Base-by-base conservation (phyloP, 2,113 vertebrate genomes). In the Thalassoma bifasciatum region DNA sequence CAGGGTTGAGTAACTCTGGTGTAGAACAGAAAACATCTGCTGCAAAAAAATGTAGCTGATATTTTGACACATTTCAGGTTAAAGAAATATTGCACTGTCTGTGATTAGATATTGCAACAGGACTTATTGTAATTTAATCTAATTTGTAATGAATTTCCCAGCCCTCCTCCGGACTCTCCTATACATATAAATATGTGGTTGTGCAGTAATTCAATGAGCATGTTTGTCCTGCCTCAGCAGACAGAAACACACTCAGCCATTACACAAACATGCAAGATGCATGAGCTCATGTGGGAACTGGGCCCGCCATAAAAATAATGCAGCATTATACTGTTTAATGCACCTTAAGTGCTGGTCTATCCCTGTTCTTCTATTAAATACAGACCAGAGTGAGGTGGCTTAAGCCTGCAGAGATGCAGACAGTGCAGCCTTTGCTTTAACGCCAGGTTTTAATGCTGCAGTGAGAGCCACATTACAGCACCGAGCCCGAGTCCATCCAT, bases 301-400 rank as follows among this genome's bases (percentile, higher is more conserved):
- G n/a, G 2, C 10, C 47, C 37, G 16, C 72, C 42, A 71, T 81
- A 64, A 78, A 77, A 82, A 83, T 72, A 74, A 83, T 72, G 78
- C 72, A 83, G 69, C 81, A 76, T 66, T 53, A 70, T 61, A 61
- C 42, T 75, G 73, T 86, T 83, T 85, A 87, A 86, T 87, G 89
- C 64, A 54, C 79, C 60, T n/a, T 85, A 86, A 91, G 88, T 92
- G 86, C 91, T 85, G 79, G 83, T 82, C 63, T 56, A 52, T 68
- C 26, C 62, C 21, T 23, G 46, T 36, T 76, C 80, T 79, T 73
- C 84, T 84, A 72, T 84, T 91, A 88, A 84, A 87, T 80, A 88
- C 70, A 85, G 66, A 77, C 34, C 42, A 49, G 61, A 66, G 60
- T 68, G 58, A 77, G 64, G 72, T 70, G 72, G 59, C 67, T 74